Base-by-base conservation (phyloP, 1,140 invertebrate species). In the Melipona quadrifasciata region DNA sequence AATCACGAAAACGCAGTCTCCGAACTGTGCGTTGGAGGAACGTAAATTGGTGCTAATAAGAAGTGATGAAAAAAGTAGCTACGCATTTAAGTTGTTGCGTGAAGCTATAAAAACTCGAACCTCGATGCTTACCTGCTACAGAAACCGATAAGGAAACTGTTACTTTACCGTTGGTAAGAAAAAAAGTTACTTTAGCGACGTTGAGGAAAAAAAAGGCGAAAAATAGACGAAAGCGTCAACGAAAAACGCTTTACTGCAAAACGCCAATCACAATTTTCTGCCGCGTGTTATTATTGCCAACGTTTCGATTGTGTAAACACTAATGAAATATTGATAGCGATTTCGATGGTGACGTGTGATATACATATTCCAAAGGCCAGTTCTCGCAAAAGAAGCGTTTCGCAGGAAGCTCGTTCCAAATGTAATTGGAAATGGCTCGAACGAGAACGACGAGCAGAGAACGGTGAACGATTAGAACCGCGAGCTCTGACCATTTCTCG, bases 121-220 rank as follows among this genome's bases (percentile, higher is more conserved):
- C 61, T 39, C 53, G 64, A 58, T 83, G 82, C 75, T 78, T 78
- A 78, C 82, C 82, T 83, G 75, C 64, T 61, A 78, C 74, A 71
- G 82, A 83, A 83, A 78, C 16, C 16, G 21, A 34, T 8, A 31
- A 3, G 51, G 31, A 58, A 39, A 16, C 8, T 47, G 72, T 82
- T 82, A 81, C 39, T 47, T 72, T 21, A 19, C 31, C 8, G 57
- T 16, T 16, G 34, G 55, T 27, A 3, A 47, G 8, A 6, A 47
- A 34, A 11, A 21, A 39, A 16, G 80, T 82, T 82, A 81, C 39
- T 47, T 72, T 39, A 19, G 53, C 21, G 34, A 24, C 24, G n/a
- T 34, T 47, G 8, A 55, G 10, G n/a, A 21, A 3, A 47, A 39
- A 61, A 55, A 24, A 31, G 2, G 70, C 55, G 55, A 47, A 31